These are phyloP conservation scores for Drosophila simulans DNA, from an alignment of 1,140 invertebrate genomes.

Conservation along the genomic window DNA sequence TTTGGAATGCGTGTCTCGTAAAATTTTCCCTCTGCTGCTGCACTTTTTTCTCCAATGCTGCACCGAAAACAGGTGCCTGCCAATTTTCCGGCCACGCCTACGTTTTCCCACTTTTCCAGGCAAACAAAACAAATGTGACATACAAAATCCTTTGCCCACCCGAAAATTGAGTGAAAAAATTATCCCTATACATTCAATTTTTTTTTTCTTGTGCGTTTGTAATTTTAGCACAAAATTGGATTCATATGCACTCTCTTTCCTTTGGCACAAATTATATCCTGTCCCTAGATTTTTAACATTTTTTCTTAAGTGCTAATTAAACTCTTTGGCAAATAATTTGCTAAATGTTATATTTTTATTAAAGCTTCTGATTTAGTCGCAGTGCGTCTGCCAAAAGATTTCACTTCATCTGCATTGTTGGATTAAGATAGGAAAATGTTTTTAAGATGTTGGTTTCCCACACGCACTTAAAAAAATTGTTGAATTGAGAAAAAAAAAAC, in stretches of 20 bases:
- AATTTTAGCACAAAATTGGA: conserved; percentile 49
- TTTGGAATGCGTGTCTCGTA: conserved; percentile 76
- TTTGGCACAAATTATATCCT: background rate
- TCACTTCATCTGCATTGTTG: conserved; percentile 32
- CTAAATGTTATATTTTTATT: too few species aligned
- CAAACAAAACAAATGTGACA: conserved; percentile 63
- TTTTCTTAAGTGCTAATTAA: too few species aligned
- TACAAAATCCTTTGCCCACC: conserved; percentile 41
- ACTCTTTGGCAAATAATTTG: too few species aligned
- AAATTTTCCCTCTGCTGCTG: conserved; percentile 43
- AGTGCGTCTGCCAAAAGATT: conserved; percentile 10
- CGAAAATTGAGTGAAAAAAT: conserved; percentile 29
- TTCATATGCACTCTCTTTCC: conserved; percentile 53
- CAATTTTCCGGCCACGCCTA: conserved; percentile 58
- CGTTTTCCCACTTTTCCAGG: conserved; percentile 19
- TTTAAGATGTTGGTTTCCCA: conserved; percentile 54
- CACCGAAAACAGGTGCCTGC: conserved; percentile 30
- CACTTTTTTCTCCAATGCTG: conserved; percentile 17
- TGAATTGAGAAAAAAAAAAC: background rate
- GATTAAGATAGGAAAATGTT: conserved; percentile 62
- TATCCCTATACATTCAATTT: conserved; percentile 46
- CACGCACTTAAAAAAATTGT: conserved; percentile 11
- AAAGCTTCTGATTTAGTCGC: background rate
- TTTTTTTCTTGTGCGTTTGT: conserved; percentile 29
- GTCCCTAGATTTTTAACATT: background rate